Base-by-base conservation (phyloP, 2,113 vertebrate genomes). In the Trinectes maculatus region DNA sequence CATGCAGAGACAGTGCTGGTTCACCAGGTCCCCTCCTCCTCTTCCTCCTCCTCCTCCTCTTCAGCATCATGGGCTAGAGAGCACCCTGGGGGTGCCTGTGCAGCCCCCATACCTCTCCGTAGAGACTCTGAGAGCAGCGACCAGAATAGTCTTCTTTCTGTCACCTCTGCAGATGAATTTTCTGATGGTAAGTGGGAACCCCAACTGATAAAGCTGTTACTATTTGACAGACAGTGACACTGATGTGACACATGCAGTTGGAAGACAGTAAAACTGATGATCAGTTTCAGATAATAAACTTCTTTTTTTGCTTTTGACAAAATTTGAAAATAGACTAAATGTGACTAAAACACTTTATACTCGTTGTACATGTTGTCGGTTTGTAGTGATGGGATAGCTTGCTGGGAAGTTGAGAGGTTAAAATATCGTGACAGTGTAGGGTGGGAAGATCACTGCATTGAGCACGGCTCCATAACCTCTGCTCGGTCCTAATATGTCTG, bases 81-180 rank as follows among this genome's bases (percentile, higher is more conserved):
- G 80, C 93, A 93, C 85, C 85, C 85, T 39, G 80, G 90, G 85
- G 92, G 91, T 86, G 92, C 90, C 40, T 84, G 87, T 8, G 90
- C 91, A 71, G 80, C 78, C 70, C 89, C 80, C 43, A 77, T 76
- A 79, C 92, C 89, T 85, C 94, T 92, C 88, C 94, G 82, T 75
- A 93, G 93, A 74, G 95, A 97, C 87, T 96, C 94, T 12, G 96
- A 96, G 86, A 95, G 90, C 89, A 97, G 96, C 62, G 97, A 99
- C 89, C 93, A 96, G 91, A 96, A 98, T 89, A 99, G 98, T 89
- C 94, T 98, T 89, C 92, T 98, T 71, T 99, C 97, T 11, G 93
- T 98, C 73, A 93, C 95, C 46, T 98, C 96, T 43, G 80, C 90
- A 0, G 95, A 98, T 79, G 98, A 98, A 13, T 98, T 95, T 80